phyloP scores from a whole-genome alignment of 1,140 invertebrate genomes.

The Sarcophaga bullata region DNA sequence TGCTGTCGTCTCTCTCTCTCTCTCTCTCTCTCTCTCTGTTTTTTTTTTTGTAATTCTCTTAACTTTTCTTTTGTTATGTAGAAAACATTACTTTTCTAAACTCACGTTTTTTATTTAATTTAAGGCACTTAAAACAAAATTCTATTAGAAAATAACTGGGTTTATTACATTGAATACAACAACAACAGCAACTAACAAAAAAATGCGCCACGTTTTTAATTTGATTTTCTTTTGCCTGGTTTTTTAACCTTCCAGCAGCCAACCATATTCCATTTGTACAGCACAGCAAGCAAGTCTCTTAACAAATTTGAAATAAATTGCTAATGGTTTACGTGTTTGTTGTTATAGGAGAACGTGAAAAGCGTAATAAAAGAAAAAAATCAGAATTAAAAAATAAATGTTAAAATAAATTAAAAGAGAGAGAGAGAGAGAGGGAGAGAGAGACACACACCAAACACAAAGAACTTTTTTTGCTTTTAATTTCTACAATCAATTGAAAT shows the following conservation, averaged over 20 bases:
- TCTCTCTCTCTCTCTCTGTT: no score
- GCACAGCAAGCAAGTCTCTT: neutral
- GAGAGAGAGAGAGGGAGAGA: no score
- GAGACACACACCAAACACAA: no score
- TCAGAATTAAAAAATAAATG: no score
- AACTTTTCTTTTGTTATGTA: neutral
- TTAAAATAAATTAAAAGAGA: no score
- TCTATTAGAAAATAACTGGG: constrained; percentile 15
- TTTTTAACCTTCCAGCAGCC: neutral
- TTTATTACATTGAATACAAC: neutral
- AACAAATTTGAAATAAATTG: neutral
- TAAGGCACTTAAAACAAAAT: neutral
- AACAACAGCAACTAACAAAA: neutral
- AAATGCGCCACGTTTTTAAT: neutral
- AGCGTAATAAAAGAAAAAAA: no score
- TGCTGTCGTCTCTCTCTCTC: no score
- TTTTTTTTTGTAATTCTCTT: no score
- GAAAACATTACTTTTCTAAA: neutral
- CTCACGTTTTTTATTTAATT: constrained; percentile 10
- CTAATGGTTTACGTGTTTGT: neutral
- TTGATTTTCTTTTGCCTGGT: neutral
- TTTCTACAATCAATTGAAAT: no score
- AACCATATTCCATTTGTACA: neutral
- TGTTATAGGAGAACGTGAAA: neutral
- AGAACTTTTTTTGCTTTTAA: no score